These are phyloP conservation scores for Lasiurus borealis DNA, from an alignment of 2,113 vertebrate species.

Conservation along the genomic window DNA sequence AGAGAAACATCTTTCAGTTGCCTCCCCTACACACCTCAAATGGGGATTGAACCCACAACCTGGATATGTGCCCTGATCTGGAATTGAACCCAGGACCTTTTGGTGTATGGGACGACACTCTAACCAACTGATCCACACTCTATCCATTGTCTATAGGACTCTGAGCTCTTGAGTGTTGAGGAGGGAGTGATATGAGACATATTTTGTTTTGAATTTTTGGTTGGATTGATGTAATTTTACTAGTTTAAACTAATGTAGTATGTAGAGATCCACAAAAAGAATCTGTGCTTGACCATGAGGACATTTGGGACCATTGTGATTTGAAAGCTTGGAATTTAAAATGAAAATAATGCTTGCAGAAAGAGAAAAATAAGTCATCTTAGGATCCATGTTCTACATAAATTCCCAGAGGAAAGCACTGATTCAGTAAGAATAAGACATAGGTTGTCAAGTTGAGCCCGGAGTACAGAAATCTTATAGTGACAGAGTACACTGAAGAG, in stretches of 20 bases:
- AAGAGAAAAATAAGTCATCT: neutral
- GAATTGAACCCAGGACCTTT: no score
- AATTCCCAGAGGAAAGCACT: constrained; percentile 38
- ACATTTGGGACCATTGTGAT: neutral
- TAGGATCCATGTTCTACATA: neutral
- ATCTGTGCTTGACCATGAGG: neutral
- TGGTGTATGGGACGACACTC: no score
- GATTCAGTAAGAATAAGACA: neutral
- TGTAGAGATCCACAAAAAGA: neutral
- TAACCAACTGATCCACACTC: no score
- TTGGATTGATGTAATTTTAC: neutral
- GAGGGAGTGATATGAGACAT: neutral
- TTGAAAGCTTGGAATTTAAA: constrained; percentile 16
- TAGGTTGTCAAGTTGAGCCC: constrained; percentile 35
- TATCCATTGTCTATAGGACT: neutral
- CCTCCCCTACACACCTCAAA: no score
- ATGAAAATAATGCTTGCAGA: neutral
- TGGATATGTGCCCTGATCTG: no score
- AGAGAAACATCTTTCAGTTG: no score
- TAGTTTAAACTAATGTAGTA: neutral
- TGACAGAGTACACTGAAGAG: neutral
- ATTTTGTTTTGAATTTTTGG: neutral
- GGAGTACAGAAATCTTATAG: neutral
- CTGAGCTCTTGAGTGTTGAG: neutral
- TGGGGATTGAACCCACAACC: no score